Evolutionary conservation across 2,888 invertebrate species (phyloP).

Genomic region (Trachelus tabidus): DNA sequence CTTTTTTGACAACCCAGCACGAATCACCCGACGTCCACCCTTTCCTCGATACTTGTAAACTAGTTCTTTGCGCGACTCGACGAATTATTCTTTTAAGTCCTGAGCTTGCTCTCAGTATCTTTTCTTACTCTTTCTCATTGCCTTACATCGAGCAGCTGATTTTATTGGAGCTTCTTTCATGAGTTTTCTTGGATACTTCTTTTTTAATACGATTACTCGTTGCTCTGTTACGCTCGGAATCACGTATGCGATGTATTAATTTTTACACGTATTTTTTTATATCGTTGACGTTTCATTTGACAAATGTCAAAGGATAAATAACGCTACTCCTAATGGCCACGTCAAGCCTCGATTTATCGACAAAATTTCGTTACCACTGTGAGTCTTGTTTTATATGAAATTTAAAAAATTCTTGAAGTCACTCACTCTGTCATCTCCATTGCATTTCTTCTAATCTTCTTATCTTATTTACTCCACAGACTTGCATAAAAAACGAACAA

Average conservation of each 20-base stretch:
- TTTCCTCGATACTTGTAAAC: background rate
- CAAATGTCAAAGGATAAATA: no score
- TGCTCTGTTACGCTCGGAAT: background rate
- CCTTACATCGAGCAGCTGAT: background rate
- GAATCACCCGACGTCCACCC: background rate
- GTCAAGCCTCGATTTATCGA: background rate
- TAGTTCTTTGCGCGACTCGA: background rate
- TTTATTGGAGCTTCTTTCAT: background rate
- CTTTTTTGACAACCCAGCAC: background rate
- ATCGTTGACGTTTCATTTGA: background rate
- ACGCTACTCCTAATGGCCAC: no score
- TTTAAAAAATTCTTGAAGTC: background rate
- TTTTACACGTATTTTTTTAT: background rate
- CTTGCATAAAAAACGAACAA: background rate
- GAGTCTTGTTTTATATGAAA: background rate
- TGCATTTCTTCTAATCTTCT: background rate
- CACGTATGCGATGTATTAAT: background rate
- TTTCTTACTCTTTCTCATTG: background rate
- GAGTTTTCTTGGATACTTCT: background rate
- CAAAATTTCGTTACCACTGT: background rate
- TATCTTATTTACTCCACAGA: background rate
- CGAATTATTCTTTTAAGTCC: background rate
- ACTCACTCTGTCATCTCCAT: background rate
- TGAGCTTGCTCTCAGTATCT: background rate
- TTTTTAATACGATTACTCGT: background rate